A percentile compares a stretch with the other conserved stretches of the same genome.
Conservation (phyloP, 2,888 invertebrate genomes). For the Heliothis peltigera region DNA sequence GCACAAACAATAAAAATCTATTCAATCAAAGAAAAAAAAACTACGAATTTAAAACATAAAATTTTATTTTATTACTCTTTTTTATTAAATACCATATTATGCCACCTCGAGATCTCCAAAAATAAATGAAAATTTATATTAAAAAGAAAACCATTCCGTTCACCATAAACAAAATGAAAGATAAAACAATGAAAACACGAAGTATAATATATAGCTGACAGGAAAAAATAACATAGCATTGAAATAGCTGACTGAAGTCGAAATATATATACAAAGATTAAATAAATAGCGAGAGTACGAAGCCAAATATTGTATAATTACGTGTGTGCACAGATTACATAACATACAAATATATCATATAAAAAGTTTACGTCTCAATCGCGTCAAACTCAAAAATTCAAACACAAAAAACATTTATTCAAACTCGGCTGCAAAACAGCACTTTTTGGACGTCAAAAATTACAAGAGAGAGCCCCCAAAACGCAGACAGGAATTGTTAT, state of each 20-base stretch:
- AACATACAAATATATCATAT: constrained; percentile 28
- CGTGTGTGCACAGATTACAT: constrained; percentile 50
- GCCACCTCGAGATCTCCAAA: constrained; percentile 64
- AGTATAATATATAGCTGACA: constrained; percentile 66
- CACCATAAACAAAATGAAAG: constrained; percentile 64
- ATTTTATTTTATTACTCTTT: not conserved
- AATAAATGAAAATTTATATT: constrained; percentile 64
- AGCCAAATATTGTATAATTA: constrained; percentile 69
- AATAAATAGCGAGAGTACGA: constrained; percentile 78
- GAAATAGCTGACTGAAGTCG: constrained; percentile 56
- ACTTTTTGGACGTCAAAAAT: too few species aligned
- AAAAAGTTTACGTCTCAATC: too few species aligned
- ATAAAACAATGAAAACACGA: constrained; percentile 64
- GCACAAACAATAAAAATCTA: too few species aligned
- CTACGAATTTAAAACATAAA: not conserved
- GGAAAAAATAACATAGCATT: constrained; percentile 66
- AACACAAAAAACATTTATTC: too few species aligned
- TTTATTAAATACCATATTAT: not conserved
- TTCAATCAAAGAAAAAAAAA: not conserved
- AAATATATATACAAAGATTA: constrained; percentile 66
- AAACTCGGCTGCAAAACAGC: too few species aligned
- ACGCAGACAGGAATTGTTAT: too few species aligned
- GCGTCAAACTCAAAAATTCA: too few species aligned
- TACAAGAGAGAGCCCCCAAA: too few species aligned
- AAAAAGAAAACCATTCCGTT: constrained; percentile 69